These are phyloP conservation scores for Aplysia californica DNA, from an alignment of 1,140 invertebrate species.

Conservation along the genomic window DNA sequence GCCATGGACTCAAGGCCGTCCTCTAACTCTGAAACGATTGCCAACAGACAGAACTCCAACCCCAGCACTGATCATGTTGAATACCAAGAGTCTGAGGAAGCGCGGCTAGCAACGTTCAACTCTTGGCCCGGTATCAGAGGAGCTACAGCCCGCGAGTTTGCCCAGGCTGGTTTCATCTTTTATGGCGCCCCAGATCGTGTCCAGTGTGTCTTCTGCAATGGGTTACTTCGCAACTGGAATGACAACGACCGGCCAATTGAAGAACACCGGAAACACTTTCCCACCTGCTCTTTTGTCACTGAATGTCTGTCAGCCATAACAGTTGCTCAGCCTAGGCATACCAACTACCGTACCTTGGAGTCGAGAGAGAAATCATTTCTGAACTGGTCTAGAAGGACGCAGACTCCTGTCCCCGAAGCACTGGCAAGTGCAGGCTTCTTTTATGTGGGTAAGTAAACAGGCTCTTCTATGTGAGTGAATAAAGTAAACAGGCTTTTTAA, in stretches of 20 bases:
- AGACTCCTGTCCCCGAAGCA: slow-evolving; percentile 3
- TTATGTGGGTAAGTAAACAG: slow-evolving; percentile 67
- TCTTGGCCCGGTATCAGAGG: slow-evolving; percentile 51
- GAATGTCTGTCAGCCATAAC: slow-evolving; percentile 11
- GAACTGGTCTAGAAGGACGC: slow-evolving; percentile 20
- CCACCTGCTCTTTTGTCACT: slow-evolving; percentile 78
- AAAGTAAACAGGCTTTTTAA: too few relatives aligned
- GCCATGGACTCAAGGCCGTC: neutral
- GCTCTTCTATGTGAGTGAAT: too few relatives aligned
- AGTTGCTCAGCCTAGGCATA: neutral
- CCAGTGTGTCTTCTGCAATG: slow-evolving; percentile 86
- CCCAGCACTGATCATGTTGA: slow-evolving; percentile 4
- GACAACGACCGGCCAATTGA: slow-evolving; percentile 78
- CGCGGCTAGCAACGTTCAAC: slow-evolving; percentile 6
- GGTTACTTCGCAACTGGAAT: slow-evolving; percentile 80
- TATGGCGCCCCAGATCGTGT: slow-evolving; percentile 73
- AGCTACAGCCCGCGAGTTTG: slow-evolving; percentile 79
- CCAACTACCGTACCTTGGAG: slow-evolving; percentile 12
- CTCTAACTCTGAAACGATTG: slow-evolving; percentile 21
- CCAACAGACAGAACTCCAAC: slow-evolving; percentile 20
- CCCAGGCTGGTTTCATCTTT: slow-evolving; percentile 73
- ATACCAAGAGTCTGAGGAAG: slow-evolving; percentile 22
- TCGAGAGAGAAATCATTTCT: slow-evolving; percentile 15
- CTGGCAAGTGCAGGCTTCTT: slow-evolving; percentile 46
- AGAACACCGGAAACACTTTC: slow-evolving; percentile 80